phyloP scores from a whole-genome alignment of 1,140 invertebrate genomes.

The Apis cerana region DNA sequence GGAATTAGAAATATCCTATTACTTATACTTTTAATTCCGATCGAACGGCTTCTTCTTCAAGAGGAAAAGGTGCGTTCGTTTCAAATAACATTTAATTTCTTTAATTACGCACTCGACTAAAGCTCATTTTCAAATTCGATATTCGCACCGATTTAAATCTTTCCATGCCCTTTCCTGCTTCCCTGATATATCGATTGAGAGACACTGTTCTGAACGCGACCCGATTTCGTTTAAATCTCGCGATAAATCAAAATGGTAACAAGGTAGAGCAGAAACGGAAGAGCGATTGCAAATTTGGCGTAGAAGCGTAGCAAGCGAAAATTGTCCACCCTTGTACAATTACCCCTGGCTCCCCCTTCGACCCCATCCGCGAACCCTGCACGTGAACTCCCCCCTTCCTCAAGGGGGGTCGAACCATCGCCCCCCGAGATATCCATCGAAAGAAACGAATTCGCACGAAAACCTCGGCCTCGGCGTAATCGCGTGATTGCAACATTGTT shows the following conservation, averaged over 20 bases:
- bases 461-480: constrained; percentile 34
- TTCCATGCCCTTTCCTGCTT: too few relatives aligned
- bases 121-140: too few relatives aligned
- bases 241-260: background rate
- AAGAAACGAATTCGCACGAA: constrained; percentile 53
- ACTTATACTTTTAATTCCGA: too few relatives aligned
- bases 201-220: too few relatives aligned
- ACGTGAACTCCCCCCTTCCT: background rate
- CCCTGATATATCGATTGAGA: too few relatives aligned
- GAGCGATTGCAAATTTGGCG: background rate
- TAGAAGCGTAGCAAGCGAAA: background rate
- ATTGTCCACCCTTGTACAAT: constrained; percentile 18
- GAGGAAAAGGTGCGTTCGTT: too few relatives aligned
- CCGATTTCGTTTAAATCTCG: too few relatives aligned
- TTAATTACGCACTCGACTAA: too few relatives aligned
- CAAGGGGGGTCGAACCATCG: background rate
- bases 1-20: too few relatives aligned
- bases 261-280: background rate
- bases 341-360: background rate
- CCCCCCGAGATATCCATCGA: constrained; percentile 14
- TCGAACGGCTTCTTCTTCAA: too few relatives aligned
- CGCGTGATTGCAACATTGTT: constrained; percentile 61
- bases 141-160: too few relatives aligned
- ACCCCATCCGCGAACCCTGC: background rate
- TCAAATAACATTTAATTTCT: too few relatives aligned